Conservation (phyloP, 1,140 invertebrate species). For the Brachystomella parvula region DNA sequence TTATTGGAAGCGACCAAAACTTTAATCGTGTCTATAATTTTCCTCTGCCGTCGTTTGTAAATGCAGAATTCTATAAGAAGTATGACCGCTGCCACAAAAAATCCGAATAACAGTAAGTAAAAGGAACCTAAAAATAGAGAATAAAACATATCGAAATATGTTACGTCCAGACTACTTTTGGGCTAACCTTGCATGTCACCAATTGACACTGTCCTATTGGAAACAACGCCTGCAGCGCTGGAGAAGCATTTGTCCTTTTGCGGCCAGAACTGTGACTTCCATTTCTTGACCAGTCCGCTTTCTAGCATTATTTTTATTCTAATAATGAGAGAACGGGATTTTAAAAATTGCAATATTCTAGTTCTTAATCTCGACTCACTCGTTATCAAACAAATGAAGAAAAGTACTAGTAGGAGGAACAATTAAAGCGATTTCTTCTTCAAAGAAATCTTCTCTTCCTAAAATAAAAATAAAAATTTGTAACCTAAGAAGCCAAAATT, state of each 20-base stretch:
- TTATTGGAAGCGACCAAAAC: constrained; percentile 22
- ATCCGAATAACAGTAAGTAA: constrained; percentile 27
- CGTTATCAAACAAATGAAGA: constrained; percentile 51
- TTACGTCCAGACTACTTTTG: no score
- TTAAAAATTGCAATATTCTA: constrained; percentile 12
- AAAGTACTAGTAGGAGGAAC: constrained; percentile 66
- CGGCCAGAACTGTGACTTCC: constrained; percentile 67
- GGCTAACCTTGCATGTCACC: constrained; percentile 35
- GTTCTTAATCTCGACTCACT: constrained; percentile 46
- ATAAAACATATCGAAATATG: no score
- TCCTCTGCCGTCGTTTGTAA: constrained; percentile 12
- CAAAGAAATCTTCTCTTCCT: constrained; percentile 64
- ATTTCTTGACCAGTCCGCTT: constrained; percentile 73
- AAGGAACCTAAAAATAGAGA: constrained; percentile 24
- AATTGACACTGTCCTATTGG: constrained; percentile 25
- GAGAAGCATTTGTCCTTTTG: constrained; percentile 64
- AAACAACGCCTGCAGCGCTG: constrained; percentile 1
- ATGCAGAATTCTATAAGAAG: constrained; percentile 20
- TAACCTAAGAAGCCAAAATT: constrained; percentile 13
- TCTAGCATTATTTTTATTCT: constrained; percentile 71
- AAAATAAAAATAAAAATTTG: constrained; percentile 7
- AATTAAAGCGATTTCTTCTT: constrained; percentile 69
- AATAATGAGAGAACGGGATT: constrained; percentile 1
- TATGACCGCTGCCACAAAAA: constrained; percentile 19
- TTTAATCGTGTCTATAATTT: constrained; percentile 30